Conservation (phyloP, 2,797 vertebrate genomes). For the Lophius americanus region DNA sequence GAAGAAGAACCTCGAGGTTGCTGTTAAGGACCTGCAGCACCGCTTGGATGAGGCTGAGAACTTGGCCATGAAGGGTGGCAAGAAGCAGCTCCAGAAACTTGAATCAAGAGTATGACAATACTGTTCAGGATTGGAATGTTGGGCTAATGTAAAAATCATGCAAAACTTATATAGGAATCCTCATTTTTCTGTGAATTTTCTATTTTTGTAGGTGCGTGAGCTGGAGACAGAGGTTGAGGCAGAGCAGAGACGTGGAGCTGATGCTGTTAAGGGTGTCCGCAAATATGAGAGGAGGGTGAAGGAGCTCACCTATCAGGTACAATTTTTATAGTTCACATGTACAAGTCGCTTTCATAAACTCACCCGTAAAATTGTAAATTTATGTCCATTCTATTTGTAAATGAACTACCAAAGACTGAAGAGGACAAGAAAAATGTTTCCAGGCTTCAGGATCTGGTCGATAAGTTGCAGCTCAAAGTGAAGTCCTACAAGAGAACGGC, state of each 20-base stretch:
- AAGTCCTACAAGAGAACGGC: conserved; percentile 89
- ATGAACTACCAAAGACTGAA: conserved; percentile 66
- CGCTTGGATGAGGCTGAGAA: conserved; percentile 92
- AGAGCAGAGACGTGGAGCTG: conserved; percentile 82
- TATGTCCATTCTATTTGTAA: background rate
- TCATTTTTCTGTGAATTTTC: background rate
- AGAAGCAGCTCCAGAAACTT: conserved; percentile 92
- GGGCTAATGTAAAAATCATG: background rate
- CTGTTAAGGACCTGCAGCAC: conserved; percentile 88
- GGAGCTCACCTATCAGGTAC: conserved; percentile 87
- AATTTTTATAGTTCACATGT: background rate
- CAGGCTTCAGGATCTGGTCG: conserved; percentile 88
- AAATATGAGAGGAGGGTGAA: conserved; percentile 86
- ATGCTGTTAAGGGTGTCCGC: conserved; percentile 83
- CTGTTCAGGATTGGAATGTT: background rate
- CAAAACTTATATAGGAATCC: background rate
- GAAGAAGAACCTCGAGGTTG: conserved; percentile 90
- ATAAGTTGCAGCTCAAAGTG: conserved; percentile 89
- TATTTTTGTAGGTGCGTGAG: conserved; percentile 77
- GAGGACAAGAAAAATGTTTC: conserved; percentile 87
- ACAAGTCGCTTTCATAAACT: background rate
- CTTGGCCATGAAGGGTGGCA: conserved; percentile 91
- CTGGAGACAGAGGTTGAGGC: conserved; percentile 84
- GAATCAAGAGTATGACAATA: conserved; percentile 81
- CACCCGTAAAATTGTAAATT: background rate